phyloP scores from a whole-genome alignment of 2,113 vertebrate species.

The Cyanocitta stelleri region DNA sequence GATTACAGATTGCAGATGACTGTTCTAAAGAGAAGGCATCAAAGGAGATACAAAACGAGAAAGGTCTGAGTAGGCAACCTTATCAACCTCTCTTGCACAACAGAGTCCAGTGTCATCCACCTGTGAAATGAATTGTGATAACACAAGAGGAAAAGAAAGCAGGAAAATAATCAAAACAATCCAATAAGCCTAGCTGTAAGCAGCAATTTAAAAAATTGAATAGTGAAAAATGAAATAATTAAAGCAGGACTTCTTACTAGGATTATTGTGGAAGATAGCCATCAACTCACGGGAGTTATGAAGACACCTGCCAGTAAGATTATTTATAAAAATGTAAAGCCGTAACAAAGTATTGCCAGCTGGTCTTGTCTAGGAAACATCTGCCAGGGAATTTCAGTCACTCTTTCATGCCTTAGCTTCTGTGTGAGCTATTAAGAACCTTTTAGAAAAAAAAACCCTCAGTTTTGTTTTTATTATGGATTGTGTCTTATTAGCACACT shows the following conservation, averaged over 20 bases:
- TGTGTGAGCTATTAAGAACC: neutral
- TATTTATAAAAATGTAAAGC: neutral
- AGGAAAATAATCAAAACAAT: neutral
- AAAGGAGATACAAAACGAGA: neutral
- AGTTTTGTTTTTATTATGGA: neutral
- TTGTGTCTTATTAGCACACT: neutral
- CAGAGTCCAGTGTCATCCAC: neutral
- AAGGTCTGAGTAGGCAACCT: neutral
- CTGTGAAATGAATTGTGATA: neutral
- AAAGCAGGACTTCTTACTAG: neutral
- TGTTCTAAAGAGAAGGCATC: neutral
- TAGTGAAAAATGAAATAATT: neutral
- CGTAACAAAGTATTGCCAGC: neutral
- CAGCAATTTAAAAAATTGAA: neutral
- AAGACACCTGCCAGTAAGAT: neutral
- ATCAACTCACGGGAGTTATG: neutral
- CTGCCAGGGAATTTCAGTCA: neutral
- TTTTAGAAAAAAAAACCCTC: neutral
- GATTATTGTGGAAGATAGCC: neutral
- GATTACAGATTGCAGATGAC: neutral
- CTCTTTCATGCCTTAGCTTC: neutral
- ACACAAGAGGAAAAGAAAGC: neutral
- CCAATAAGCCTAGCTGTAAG: neutral
- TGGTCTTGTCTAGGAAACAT: neutral
- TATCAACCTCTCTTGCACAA: neutral